phyloP scores from a whole-genome alignment of 2,113 vertebrate species.

The Murina feae region DNA sequence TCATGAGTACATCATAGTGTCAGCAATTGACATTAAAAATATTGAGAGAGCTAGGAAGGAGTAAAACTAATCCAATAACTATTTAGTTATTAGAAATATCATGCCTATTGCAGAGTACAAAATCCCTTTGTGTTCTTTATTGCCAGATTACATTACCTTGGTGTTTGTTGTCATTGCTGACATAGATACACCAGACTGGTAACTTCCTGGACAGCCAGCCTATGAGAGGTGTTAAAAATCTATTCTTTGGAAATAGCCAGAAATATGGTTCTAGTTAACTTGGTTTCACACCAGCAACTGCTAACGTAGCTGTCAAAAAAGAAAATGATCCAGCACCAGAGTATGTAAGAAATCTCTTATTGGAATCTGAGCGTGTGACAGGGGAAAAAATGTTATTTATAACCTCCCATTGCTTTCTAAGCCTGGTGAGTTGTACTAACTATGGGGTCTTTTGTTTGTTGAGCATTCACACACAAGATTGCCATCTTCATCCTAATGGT shows the following conservation, averaged over 20 bases:
- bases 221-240: conserved; percentile 54
- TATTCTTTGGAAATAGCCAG: conserved; percentile 36
- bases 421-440: not conserved
- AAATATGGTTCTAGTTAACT: conserved; percentile 69
- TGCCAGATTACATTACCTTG: not conserved
- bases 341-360: conserved; percentile 49
- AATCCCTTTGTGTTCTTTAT: conserved; percentile 11
- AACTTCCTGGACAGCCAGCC: conserved; percentile 43
- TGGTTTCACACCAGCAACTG: conserved; percentile 48
- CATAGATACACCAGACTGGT: conserved; percentile 15
- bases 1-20: not conserved
- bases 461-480: conserved; percentile 18
- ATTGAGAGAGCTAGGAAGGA: not conserved
- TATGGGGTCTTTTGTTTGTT: conserved; percentile 47
- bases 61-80: not conserved
- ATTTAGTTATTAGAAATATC: not conserved
- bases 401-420: conserved; percentile 38
- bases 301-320: conserved; percentile 63
- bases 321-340: conserved; percentile 42
- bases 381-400: conserved; percentile 41
- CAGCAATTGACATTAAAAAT: not conserved
- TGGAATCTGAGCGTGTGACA: conserved; percentile 55
- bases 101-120: not conserved
- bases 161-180: conserved; percentile 30
- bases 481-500: conserved; percentile 25